Percentiles rank a stretch among this genome's conserved stretches.
Evolutionary conservation across 2,113 vertebrate genomes (phyloP).

Genomic region (Syngnathus typhle): DNA sequence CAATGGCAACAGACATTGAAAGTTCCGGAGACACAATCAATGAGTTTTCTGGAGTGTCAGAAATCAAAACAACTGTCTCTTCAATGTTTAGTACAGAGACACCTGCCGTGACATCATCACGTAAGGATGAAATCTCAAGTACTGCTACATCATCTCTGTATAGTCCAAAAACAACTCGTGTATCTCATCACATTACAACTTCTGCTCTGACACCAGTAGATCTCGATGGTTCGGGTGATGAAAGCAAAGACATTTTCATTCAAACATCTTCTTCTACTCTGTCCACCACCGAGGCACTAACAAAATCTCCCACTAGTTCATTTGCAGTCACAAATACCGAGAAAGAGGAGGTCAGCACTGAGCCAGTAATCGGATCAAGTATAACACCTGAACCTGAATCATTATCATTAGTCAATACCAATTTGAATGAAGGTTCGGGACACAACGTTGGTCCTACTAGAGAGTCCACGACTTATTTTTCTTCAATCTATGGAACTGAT

Average conservation of each 20-base stretch:
- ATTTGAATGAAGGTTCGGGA: not conserved
- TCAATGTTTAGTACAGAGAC: not conserved
- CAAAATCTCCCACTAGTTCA: not conserved
- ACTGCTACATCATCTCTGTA: not conserved
- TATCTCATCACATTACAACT: not conserved
- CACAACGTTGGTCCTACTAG: not conserved
- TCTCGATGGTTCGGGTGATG: slow-evolving; percentile 1
- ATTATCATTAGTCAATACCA: not conserved
- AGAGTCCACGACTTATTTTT: not conserved
- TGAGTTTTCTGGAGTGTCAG: not conserved
- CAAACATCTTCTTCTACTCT: not conserved
- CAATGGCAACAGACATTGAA: not conserved
- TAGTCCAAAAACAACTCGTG: not conserved
- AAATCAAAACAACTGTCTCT: not conserved
- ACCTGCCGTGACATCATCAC: not conserved
- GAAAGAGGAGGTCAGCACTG: not conserved
- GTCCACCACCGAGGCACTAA: slow-evolving; percentile 1
- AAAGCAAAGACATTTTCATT: not conserved
- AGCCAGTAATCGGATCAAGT: not conserved
- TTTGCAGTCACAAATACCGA: not conserved
- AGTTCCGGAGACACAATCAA: slow-evolving; percentile 1
- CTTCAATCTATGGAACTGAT: slow-evolving; percentile 6
- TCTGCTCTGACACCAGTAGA: not conserved
- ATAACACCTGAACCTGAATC: not conserved
- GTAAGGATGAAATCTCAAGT: not conserved